A percentile compares a stretch with the other conserved stretches of the same genome.
Evolutionary conservation across 2,113 vertebrate species (phyloP).

Genomic region (Mungos mungo): DNA sequence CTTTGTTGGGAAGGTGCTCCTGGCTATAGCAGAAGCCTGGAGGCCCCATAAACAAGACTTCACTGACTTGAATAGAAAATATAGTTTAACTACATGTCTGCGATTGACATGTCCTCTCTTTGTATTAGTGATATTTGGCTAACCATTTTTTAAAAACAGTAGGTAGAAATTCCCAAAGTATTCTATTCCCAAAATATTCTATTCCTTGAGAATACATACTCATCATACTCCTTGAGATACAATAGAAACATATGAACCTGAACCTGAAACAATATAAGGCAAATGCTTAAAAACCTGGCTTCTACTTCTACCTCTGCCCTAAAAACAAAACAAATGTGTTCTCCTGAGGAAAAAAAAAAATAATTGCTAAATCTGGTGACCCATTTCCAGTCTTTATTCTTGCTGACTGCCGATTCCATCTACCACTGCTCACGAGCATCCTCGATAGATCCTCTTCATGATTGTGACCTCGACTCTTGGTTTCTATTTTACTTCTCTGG

Average conservation of each 20-base stretch:
- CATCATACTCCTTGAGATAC: not conserved
- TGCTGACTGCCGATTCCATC: not conserved
- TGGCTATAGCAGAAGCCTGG: not conserved
- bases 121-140: not conserved
- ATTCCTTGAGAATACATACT: not conserved
- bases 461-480: not conserved
- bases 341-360: not conserved
- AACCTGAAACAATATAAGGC: not conserved
- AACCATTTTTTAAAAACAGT: not conserved
- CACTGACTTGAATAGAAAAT: not conserved
- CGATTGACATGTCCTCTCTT: not conserved
- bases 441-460: not conserved
- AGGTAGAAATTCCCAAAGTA: not conserved
- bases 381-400: not conserved
- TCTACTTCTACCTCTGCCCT: not conserved
- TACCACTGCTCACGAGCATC: not conserved
- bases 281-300: not conserved
- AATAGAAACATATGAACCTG: not conserved
- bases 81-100: not conserved
- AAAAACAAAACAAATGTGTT: slow-evolving; percentile 24
- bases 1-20: not conserved
- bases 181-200: not conserved
- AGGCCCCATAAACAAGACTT: not conserved
- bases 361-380: not conserved
- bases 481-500: not conserved